Conservation (phyloP, 2,888 invertebrate genomes). For the Philonicus albiceps region DNA sequence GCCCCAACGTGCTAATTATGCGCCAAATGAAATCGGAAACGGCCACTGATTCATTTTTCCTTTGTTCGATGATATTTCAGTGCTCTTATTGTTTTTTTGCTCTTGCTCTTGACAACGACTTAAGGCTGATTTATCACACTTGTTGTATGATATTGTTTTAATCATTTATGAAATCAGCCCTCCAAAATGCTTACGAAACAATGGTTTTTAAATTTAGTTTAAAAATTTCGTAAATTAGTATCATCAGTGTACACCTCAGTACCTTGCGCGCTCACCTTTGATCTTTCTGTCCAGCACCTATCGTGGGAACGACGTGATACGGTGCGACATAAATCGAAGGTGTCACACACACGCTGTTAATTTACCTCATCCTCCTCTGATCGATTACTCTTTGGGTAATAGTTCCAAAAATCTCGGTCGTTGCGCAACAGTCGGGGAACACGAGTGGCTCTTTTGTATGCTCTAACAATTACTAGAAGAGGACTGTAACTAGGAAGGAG, state of each 20-base stretch:
- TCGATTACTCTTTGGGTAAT: background rate
- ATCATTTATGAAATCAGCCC: background rate
- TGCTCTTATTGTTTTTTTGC: background rate
- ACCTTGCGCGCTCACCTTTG: background rate
- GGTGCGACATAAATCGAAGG: background rate
- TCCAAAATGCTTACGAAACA: too few species aligned
- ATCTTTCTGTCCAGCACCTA: background rate
- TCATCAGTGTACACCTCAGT: background rate
- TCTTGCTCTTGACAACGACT: background rate
- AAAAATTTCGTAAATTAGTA: background rate
- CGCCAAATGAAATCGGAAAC: constrained; percentile 30
- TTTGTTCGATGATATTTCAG: background rate
- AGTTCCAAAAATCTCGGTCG: background rate
- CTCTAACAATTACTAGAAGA: constrained; percentile 18
- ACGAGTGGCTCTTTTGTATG: background rate
- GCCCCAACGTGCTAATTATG: constrained; percentile 15
- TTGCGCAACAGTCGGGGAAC: constrained; percentile 1
- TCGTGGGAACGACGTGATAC: background rate
- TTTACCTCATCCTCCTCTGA: background rate
- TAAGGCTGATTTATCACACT: background rate
- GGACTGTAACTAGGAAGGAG: background rate
- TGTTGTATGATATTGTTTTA: too few species aligned
- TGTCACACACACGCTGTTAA: constrained; percentile 3
- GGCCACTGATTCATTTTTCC: constrained; percentile 13
- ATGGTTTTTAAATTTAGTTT: too few species aligned